These are phyloP conservation scores for Dendrolimus punctatus DNA, from an alignment of 1,140 invertebrate species.

Conservation along the genomic window DNA sequence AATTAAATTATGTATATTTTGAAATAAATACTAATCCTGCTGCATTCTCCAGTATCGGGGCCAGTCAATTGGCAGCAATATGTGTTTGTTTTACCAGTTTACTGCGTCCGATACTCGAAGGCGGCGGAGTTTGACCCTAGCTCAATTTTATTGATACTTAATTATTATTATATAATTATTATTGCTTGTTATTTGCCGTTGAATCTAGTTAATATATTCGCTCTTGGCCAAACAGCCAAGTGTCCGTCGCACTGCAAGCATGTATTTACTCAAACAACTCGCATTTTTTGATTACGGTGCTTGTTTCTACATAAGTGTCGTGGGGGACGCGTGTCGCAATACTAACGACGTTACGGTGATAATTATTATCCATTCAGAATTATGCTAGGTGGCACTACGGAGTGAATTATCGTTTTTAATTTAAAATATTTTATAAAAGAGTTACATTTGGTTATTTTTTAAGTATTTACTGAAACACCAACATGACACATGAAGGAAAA, in stretches of 20 bases:
- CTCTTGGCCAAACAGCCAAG: constrained; percentile 20
- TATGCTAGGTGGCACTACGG: too few species aligned
- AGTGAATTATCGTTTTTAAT: too few species aligned
- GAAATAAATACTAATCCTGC: too few species aligned
- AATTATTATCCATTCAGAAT: too few species aligned
- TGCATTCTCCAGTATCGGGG: too few species aligned
- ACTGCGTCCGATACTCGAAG: constrained; percentile 3
- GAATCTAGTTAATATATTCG: constrained; percentile 12
- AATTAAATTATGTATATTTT: too few species aligned
- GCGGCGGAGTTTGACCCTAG: constrained; percentile 51
- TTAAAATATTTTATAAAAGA: too few species aligned
- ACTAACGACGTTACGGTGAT: not conserved
- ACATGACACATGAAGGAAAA: too few species aligned
- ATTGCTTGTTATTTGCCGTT: constrained; percentile 56
- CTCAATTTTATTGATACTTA: constrained; percentile 69
- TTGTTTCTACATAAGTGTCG: constrained; percentile 26
- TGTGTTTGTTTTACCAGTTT: not conserved
- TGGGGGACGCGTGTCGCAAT: constrained; percentile 20
- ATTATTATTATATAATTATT: constrained; percentile 54
- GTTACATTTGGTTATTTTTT: too few species aligned
- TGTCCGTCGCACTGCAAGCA: constrained; percentile 9
- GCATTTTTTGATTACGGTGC: constrained; percentile 44
- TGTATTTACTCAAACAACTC: constrained; percentile 39
- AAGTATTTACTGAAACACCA: too few species aligned
- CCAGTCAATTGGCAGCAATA: not conserved